A percentile compares a stretch with the other conserved stretches of the same genome.
phyloP scores from a whole-genome alignment of 1,140 invertebrate genomes.

The Rhopalosiphum maidis region DNA sequence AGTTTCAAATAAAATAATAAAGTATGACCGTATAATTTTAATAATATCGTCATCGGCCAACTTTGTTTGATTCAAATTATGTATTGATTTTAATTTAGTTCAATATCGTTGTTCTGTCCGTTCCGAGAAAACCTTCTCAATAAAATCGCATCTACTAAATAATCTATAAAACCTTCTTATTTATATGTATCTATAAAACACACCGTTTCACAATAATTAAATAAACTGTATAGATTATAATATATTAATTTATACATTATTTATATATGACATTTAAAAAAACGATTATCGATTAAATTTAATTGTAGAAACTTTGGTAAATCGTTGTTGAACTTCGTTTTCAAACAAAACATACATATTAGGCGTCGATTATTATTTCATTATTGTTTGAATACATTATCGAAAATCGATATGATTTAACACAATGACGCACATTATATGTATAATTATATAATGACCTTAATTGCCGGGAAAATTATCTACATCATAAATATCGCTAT shows the following conservation, averaged over 20 bases:
- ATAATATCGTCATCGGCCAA: neutral
- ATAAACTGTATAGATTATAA: neutral
- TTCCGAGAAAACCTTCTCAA: neutral
- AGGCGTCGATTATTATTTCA: neutral
- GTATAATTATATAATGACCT: neutral
- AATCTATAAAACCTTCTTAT: neutral
- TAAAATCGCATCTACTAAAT: neutral
- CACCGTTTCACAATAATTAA: neutral
- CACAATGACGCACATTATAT: neutral
- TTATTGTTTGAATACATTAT: neutral
- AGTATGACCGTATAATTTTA: no score
- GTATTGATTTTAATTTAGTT: neutral
- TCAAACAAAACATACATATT: neutral
- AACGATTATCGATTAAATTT: neutral
- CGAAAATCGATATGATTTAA: slow-evolving; percentile 14
- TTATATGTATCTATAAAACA: neutral
- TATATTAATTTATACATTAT: neutral
- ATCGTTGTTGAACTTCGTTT: neutral
- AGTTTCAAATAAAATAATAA: no score
- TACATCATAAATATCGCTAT: neutral
- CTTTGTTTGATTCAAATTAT: neutral
- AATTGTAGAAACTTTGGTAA: neutral
- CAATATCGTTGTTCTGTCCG: neutral
- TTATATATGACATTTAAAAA: neutral
- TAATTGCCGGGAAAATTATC: neutral